Evolutionary conservation across 2,888 invertebrate genomes (phyloP), one percentile per base, ranked within the genome.

Genomic region (Drosophila multiciliata): DNA sequence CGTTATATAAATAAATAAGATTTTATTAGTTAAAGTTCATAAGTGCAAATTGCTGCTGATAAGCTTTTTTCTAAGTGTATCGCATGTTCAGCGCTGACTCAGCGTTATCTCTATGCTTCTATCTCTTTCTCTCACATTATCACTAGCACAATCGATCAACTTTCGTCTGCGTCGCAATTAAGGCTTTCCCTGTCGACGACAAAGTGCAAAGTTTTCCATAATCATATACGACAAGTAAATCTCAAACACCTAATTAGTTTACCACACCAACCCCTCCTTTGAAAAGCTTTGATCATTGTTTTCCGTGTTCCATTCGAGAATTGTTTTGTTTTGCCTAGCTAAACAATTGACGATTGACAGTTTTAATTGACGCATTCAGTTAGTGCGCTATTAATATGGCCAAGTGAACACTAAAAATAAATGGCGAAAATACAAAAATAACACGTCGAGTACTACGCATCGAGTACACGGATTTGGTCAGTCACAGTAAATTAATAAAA

Each of bases 391-490:
- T 74, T 45, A 62, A 60, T 65, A 71, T 55, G 45, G n/a, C 45
- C 33, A 50, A 35, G 20, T 57, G 33, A 23, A 38, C 42, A 52
- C 71, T 79, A 67, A 54, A 78, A 78, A 78, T 72, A 79, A 65
- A 63, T 54, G 59, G 40, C 26, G 48, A 63, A 66, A 61, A 54
- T 62, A 54, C 40, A 20, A 67, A 59, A 53, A 33, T 42, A 23
- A 23, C 45, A 45, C 45, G 23, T 45, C 33, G 32, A n/a, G 17
- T 33, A 48, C 33, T 38, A 53, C 40, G 58, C 26, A 40, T 48
- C 50, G 60, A 52, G 53, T 54, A 38, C 54, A 42, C 20, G 54
- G 64, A 64, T 78, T 78, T 74, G 61, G 60, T 48, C 66, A 58
- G 61, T 60, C 45, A 48, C 35, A 20, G 36, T 11, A 38, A 54